These are phyloP conservation scores for Eclectus roratus DNA, from an alignment of 2,113 vertebrate species.

Conservation along the genomic window DNA sequence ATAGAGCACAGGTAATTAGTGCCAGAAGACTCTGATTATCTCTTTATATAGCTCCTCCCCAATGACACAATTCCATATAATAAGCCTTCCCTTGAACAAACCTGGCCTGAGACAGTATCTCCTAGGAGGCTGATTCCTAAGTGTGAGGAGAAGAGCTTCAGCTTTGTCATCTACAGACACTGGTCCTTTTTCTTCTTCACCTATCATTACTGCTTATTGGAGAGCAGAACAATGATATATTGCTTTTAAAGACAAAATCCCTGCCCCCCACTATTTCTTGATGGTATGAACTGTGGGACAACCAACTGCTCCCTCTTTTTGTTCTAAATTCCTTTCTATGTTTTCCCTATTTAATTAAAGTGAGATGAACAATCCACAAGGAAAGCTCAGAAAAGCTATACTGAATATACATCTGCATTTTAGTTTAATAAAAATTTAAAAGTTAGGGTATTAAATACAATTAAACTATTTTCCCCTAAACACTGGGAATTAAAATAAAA, in stretches of 20 bases:
- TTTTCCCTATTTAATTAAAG: slow-evolving; percentile 50
- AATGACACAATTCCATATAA: slow-evolving; percentile 44
- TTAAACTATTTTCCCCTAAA: slow-evolving; percentile 34
- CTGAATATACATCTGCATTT: slow-evolving; percentile 38
- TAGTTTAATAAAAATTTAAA: slow-evolving; percentile 22
- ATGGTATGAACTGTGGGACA: neutral
- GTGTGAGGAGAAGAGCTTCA: neutral
- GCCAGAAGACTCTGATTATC: slow-evolving; percentile 42
- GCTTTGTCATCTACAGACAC: neutral
- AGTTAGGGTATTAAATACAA: slow-evolving; percentile 54
- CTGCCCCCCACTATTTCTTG: neutral
- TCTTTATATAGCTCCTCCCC: slow-evolving; percentile 39
- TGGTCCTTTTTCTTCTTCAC: neutral
- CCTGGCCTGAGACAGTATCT: neutral
- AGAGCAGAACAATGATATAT: neutral
- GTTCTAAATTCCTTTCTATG: neutral
- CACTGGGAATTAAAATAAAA: slow-evolving; percentile 34
- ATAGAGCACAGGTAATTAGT: slow-evolving; percentile 48
- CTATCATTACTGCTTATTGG: neutral
- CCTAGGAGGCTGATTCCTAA: neutral
- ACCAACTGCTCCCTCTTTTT: neutral
- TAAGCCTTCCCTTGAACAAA: slow-evolving; percentile 14
- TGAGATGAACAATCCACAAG: slow-evolving; percentile 9
- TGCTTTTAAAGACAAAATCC: neutral
- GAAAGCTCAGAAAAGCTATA: neutral